Conservation (phyloP, 2,888 invertebrate species). For the Pandemis cinnamomeana region DNA sequence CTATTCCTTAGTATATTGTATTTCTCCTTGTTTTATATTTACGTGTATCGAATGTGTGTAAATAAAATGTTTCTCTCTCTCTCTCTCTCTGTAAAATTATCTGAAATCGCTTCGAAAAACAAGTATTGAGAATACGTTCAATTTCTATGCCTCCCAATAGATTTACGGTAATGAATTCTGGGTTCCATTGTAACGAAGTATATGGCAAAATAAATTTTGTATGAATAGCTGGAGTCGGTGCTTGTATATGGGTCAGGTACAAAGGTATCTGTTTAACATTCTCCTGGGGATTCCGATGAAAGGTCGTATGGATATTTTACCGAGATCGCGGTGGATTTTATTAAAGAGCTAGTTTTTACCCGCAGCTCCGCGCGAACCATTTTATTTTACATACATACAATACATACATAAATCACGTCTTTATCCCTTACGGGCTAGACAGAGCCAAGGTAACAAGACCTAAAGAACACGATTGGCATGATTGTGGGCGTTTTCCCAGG, state of each 20-base stretch:
- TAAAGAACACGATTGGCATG: too few species aligned
- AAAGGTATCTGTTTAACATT: slow-evolving; percentile 11
- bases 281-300: neutral
- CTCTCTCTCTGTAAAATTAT: neutral
- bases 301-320: slow-evolving; percentile 3
- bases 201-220: slow-evolving; percentile 37
- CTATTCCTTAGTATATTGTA: too few species aligned
- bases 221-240: slow-evolving; percentile 27
- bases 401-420: too few species aligned
- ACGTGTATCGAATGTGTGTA: too few species aligned
- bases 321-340: neutral
- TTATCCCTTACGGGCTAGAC: too few species aligned
- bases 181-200: slow-evolving; percentile 22
- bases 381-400: too few species aligned
- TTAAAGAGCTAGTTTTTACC: neutral
- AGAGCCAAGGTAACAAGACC: too few species aligned
- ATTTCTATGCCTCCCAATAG: slow-evolving; percentile 5
- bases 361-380: too few species aligned
- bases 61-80: too few species aligned
- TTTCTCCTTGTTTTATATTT: too few species aligned
- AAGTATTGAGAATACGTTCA: slow-evolving; percentile 1
- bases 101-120: neutral
- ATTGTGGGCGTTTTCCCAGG: too few species aligned
- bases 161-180: slow-evolving; percentile 31
- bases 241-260: neutral